phyloP scores from a whole-genome alignment of 2,797 vertebrate species.

The Pseudopleuronectes americanus region DNA sequence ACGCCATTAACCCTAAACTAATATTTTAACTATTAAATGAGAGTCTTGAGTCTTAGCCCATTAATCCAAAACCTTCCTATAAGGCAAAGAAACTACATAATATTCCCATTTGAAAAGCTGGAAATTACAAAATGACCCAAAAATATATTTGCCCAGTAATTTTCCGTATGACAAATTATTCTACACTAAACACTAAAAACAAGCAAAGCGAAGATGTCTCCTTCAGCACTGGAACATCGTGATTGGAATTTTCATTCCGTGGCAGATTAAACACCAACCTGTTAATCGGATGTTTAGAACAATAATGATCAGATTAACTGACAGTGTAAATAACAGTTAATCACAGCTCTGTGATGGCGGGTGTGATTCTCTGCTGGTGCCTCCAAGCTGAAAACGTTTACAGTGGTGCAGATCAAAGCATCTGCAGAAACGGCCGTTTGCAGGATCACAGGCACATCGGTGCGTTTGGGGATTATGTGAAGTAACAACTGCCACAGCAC shows the following conservation, averaged over 20 bases:
- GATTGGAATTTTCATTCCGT: not conserved
- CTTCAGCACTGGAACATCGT: not conserved
- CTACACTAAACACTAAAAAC: too few relatives aligned
- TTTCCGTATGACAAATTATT: too few relatives aligned
- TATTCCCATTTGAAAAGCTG: too few relatives aligned
- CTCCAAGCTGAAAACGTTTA: conserved; percentile 38
- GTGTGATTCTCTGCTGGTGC: conserved; percentile 23
- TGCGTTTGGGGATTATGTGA: conserved; percentile 54
- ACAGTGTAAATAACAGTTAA: not conserved
- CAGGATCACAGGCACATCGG: conserved; percentile 47
- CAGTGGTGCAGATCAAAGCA: conserved; percentile 36
- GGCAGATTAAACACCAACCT: not conserved
- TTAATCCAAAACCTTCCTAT: too few relatives aligned
- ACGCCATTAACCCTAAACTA: too few relatives aligned
- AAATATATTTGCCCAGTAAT: too few relatives aligned
- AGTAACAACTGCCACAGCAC: conserved; percentile 38
- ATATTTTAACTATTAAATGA: too few relatives aligned
- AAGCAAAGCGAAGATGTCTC: too few relatives aligned
- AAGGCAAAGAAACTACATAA: too few relatives aligned
- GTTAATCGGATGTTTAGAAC: not conserved
- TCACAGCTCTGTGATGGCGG: not conserved
- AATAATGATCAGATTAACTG: not conserved
- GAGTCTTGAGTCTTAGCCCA: too few relatives aligned
- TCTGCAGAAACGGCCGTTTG: conserved; percentile 39
- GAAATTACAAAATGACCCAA: too few relatives aligned